Conservation (phyloP, 2,888 invertebrate species). For the Apamea epomidion region DNA sequence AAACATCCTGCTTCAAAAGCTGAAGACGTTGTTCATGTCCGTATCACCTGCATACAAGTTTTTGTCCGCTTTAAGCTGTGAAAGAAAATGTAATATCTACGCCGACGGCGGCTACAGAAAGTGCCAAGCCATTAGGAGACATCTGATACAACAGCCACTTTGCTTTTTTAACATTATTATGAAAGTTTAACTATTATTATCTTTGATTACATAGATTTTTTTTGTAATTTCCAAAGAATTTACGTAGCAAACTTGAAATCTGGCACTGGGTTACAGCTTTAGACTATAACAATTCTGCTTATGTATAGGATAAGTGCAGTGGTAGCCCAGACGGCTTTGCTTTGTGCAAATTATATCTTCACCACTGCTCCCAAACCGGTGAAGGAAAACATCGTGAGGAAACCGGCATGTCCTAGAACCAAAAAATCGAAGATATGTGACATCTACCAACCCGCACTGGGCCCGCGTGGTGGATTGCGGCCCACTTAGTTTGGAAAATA, state of each 20-base stretch:
- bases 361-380: too few relatives aligned
- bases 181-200: slow-evolving; percentile 12
- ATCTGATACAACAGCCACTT: slow-evolving; percentile 57
- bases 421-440: too few relatives aligned
- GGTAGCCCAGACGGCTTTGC: too few relatives aligned
- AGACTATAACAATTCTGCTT: not conserved
- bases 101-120: slow-evolving; percentile 38
- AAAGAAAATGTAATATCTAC: slow-evolving; percentile 49
- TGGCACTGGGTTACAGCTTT: not conserved
- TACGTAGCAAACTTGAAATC: not conserved
- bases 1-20: not conserved
- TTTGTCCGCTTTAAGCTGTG: slow-evolving; percentile 32
- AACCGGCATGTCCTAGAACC: too few relatives aligned
- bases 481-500: not conserved
- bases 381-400: too few relatives aligned
- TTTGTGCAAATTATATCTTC: too few relatives aligned
- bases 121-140: slow-evolving; percentile 58
- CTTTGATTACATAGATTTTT: not conserved
- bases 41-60: slow-evolving; percentile 20
- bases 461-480: too few relatives aligned
- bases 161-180: slow-evolving; percentile 40
- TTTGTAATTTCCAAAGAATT: not conserved
- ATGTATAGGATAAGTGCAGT: too few relatives aligned
- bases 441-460: too few relatives aligned
- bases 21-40: not conserved